Base-by-base conservation (phyloP, 2,888 invertebrate species). In the Agrochola lota region DNA sequence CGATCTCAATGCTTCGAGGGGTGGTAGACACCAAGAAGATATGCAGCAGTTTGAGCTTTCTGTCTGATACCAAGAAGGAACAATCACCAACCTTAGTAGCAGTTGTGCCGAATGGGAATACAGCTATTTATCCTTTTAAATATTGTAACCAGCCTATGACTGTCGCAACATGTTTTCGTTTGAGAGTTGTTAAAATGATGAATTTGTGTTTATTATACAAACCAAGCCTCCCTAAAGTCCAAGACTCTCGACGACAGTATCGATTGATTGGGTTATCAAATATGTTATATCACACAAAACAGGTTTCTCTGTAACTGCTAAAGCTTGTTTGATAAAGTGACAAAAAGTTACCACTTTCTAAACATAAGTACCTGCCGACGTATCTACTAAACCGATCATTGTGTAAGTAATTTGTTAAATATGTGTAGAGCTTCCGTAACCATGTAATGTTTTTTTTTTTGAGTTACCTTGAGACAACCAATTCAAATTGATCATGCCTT, bases 301-400 rank as follows among this genome's bases (percentile, higher is more conserved):
- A 17, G 46, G 86, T 86, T 78, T 66, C 59, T 49, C 49, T 46
- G n/a, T 72, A 40, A 66, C 78, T 59, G 23, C 12, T 55, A 17
- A 67, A 74, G 30, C 83, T 66, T 74, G 74, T 71, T 74, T 70
- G 52, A 76, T 69, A 66, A 75, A 55, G 69, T 74, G 86, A 78
- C 78, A 78, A 78, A 62, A 74, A 71, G 23, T 71, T 26, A 70
- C 17, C 57, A 72, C 84, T 84, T 85, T 84, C 84, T 78, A 85
- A 74, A 72, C 72, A 66, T 66, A 52, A 62, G 83, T 74, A 74
- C 35, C 30, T 69, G 5, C 49, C 26, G 9, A 69, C 64, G 55
- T 62, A 35, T 52, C 23, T 20, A 69, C 12, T 46, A 60, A 60
- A 49, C 43, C 17, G 52, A 55, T 60, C n/a, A 52, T 26, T 57